A percentile compares a stretch with the other conserved stretches of the same genome.
These are phyloP conservation scores for Numenius arquata DNA, from an alignment of 2,113 vertebrate species.

Conservation along the genomic window DNA sequence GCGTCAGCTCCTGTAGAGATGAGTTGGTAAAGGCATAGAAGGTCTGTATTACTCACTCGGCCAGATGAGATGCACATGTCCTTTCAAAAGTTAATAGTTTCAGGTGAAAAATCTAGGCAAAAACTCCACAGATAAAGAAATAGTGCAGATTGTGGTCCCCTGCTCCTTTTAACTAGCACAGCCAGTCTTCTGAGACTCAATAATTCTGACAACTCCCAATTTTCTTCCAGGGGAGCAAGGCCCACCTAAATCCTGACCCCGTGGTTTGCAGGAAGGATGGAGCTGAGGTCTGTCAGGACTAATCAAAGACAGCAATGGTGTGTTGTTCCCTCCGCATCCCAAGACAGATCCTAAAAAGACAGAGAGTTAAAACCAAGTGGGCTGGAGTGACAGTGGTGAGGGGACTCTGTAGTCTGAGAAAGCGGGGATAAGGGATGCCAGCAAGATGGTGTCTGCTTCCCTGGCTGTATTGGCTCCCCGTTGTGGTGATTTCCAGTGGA, in stretches of 20 bases:
- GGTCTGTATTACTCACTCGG: neutral
- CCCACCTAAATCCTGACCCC: neutral
- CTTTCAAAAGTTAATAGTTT: neutral
- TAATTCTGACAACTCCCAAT: neutral
- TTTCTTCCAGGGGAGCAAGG: neutral
- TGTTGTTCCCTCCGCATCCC: neutral
- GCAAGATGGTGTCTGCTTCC: neutral
- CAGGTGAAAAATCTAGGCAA: neutral
- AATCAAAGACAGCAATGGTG: neutral
- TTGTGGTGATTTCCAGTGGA: neutral
- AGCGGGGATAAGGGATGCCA: neutral
- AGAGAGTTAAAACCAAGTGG: neutral
- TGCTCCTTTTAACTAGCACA: neutral
- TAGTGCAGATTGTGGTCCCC: neutral
- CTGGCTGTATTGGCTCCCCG: neutral
- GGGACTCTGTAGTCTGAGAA: neutral
- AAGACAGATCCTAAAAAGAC: neutral
- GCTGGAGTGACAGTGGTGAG: neutral
- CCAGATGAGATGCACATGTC: neutral
- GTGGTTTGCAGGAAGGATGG: neutral
- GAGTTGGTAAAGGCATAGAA: neutral
- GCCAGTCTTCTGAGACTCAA: neutral
- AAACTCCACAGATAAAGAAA: neutral
- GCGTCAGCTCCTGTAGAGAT: neutral
- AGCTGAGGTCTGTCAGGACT: neutral